Evolutionary conservation across 2,113 vertebrate species (phyloP), one percentile per base, ranked within the genome.

Genomic region (Callocephalon fimbriatum): DNA sequence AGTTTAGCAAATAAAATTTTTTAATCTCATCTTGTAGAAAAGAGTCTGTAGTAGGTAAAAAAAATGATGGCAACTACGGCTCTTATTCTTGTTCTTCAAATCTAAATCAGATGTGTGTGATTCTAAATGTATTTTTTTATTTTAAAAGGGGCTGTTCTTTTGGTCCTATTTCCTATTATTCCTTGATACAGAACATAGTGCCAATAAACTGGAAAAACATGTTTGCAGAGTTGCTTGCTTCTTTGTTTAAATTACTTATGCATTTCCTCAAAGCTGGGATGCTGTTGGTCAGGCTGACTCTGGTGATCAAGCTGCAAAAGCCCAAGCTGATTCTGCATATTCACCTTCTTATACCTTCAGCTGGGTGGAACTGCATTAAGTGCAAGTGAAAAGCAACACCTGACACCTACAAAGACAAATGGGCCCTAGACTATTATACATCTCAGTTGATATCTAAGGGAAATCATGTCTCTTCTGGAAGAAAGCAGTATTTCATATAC

Each of bases 291-390:
- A 86, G 58, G 51, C 62, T 88, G 71, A 86, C 72, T 94, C 47
- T 5, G 1, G 38, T 75, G 27, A 85, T 62, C 29, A 90, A 95
- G 62, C 87, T 95, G 87, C 56, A 91, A 87, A 90, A 94, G 51
- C 66, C 88, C 88, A 85, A 75, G 83, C 4, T 84, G 63, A 73
- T 71, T 91, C 70, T 87, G 70, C 68, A 63, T 86, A 37, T 78
- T 89, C 90, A 83, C 68, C 74, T 96, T 88, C 71, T 76, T 90
- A 26, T n/a, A 79, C 56, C 67, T 76, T 91, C 72, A 84, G 73
- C 67, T 51, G 71, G 54, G 50, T 89, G 73, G n/a, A 95, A 86
- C 25, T 90, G 48, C 58, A 86, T 3, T 58, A 83, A 92, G 42
- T 65, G 44, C 35, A 80, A 83, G 48, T 86, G 71, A 85, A 71